A percentile compares a stretch with the other conserved stretches of the same genome.
Evolutionary conservation across 2,888 invertebrate genomes (phyloP).

Genomic region (Cheilosia soror): DNA sequence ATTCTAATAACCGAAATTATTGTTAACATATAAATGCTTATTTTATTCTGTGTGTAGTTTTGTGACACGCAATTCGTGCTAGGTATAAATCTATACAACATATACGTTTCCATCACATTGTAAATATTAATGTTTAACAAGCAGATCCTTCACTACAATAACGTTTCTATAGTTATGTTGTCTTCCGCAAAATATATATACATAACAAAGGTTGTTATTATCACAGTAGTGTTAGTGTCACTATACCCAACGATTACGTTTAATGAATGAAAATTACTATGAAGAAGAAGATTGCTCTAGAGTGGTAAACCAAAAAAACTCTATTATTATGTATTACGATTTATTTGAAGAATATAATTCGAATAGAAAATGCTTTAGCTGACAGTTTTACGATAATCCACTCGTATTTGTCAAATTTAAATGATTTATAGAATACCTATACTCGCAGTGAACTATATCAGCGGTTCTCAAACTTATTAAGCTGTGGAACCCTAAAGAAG

Average conservation of each 20-base stretch:
- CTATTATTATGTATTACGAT: background rate
- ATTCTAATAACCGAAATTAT: too few relatives aligned
- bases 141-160: constrained; percentile 14
- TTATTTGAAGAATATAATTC: constrained; percentile 3
- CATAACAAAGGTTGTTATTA: constrained; percentile 6
- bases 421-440: constrained; percentile 12
- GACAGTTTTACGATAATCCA: constrained; percentile 12
- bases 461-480: too few relatives aligned
- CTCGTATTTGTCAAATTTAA: constrained; percentile 1
- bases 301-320: constrained; percentile 11
- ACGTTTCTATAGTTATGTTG: constrained; percentile 41
- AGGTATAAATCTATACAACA: background rate
- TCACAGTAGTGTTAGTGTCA: background rate
- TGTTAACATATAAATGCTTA: background rate
- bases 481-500: too few relatives aligned
- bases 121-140: constrained; percentile 8
- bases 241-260: constrained; percentile 11
- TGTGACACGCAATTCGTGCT: constrained; percentile 25
- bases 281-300: constrained; percentile 21
- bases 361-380: constrained; percentile 5
- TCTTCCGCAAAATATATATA: constrained; percentile 25
- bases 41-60: background rate
- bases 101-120: background rate
- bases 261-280: constrained; percentile 36
- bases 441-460: constrained; percentile 12